Conservation (phyloP, 2,113 vertebrate species). For the Cynoglossus semilaevis region DNA sequence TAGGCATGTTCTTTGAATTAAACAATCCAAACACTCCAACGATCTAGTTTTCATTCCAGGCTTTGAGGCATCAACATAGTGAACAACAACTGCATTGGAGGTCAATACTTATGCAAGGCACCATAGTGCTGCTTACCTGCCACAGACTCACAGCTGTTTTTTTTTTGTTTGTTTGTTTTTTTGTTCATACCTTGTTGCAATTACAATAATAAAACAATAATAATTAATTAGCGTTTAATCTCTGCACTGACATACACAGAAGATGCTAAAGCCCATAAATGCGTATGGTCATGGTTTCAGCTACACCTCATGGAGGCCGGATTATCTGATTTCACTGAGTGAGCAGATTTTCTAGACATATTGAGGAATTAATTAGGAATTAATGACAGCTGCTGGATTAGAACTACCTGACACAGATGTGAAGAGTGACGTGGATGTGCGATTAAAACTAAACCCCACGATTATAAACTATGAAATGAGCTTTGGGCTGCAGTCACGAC, state of each 20-base stretch:
- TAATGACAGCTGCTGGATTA: constrained; percentile 58
- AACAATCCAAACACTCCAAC: too few relatives aligned
- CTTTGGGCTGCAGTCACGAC: too few relatives aligned
- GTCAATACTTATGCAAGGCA: too few relatives aligned
- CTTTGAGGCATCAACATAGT: too few relatives aligned
- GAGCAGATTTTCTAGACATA: constrained; percentile 75
- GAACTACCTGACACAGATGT: constrained; percentile 77
- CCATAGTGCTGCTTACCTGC: too few relatives aligned
- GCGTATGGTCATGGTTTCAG: constrained; percentile 52
- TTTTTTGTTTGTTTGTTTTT: too few relatives aligned
- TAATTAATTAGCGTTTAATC: constrained; percentile 73
- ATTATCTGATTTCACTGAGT: constrained; percentile 75
- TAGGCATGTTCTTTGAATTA: too few relatives aligned
- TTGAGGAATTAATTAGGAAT: constrained; percentile 70
- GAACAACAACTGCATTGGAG: too few relatives aligned
- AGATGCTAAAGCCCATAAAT: too few relatives aligned
- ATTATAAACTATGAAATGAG: too few relatives aligned
- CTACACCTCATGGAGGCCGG: constrained; percentile 65
- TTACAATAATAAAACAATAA: constrained; percentile 78
- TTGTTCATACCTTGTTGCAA: constrained; percentile 60
- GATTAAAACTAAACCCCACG: constrained; percentile 64
- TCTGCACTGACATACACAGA: too few relatives aligned
- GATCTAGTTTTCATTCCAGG: too few relatives aligned
- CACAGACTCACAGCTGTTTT: constrained; percentile 66
- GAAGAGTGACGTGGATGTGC: constrained; percentile 25